Base-by-base conservation (phyloP, 2,113 vertebrate genomes). In the Archilochus colubris region DNA sequence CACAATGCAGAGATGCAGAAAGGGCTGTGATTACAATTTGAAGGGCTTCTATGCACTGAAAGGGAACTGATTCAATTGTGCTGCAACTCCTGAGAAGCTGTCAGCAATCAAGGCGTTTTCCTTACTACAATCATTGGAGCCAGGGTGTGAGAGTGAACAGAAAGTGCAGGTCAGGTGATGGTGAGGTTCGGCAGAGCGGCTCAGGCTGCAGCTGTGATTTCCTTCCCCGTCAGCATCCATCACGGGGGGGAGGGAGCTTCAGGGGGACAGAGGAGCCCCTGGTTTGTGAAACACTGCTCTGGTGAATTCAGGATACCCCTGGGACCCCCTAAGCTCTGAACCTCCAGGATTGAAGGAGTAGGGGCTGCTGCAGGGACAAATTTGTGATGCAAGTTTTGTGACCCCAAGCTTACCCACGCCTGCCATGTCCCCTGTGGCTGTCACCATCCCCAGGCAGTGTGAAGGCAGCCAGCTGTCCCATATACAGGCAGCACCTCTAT, bases 21-120 rank as follows among this genome's bases (percentile, higher is more conserved):
- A 95, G 96, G 97, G 84, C 83, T 0, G 33, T 95, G 87, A 97
- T 97, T 97, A 98, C 96, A 97, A 97, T 97, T 86, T 95, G 80
- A 97, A 94, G 84, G 83, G 79, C 96, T 97, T 97, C 96, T 97
- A 85, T 80, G 91, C 67, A 25, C 89, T 98, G 96, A 98, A 98
- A 98, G 89, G 91, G 84, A 96, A 90, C 82, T 97, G 98, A 98
- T 98, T 98, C 95, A 93, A 96, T 91, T 95, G 85, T 96, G 94
- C 91, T 46, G 67, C 62, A 92, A 96, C 93, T 96, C 91, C 85
- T 67, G 86, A 91, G 85, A 92, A 93, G 96, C 96, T 97, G 96
- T 97, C 81, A 67, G 97, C 97, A 97, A 97, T 98, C 97, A 98
- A 95, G 96, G 86, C 91, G 12, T 68, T 88, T 88, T 96, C 75